These are phyloP conservation scores for Leucoraja erinaceus DNA, from an alignment of 2,113 vertebrate species.

Conservation along the genomic window DNA sequence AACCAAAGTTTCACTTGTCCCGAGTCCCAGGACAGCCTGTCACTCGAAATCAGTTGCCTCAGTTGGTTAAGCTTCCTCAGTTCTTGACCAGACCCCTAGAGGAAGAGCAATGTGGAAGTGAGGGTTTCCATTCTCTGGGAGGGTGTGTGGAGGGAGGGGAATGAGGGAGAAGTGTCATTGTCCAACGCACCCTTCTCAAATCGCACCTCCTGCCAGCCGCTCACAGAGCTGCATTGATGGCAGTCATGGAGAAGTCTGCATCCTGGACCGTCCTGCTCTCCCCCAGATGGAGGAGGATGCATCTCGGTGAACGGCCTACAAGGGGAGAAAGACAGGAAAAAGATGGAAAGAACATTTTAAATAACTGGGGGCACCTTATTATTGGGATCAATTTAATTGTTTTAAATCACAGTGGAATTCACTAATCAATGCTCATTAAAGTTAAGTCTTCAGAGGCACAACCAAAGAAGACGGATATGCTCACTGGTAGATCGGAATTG, in stretches of 20 bases:
- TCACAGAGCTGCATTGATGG: conserved; percentile 38
- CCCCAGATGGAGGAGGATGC: conserved; percentile 37
- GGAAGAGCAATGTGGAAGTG: conserved; percentile 1
- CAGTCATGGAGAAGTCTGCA: conserved; percentile 36
- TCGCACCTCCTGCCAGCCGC: conserved; percentile 37
- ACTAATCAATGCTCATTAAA: background rate
- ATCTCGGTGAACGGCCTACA: conserved; percentile 37
- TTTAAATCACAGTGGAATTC: conserved; percentile 31
- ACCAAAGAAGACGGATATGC: background rate
- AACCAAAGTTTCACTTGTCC: background rate
- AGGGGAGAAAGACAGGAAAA: conserved; percentile 28
- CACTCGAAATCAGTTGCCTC: conserved; percentile 18
- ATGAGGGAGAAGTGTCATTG: conserved; percentile 34
- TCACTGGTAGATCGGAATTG: background rate
- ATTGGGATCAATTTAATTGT: background rate
- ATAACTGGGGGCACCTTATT: conserved; percentile 36
- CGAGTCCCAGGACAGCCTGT: conserved; percentile 28
- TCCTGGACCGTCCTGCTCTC: conserved; percentile 37
- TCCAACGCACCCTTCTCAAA: conserved; percentile 38
- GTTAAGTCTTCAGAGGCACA: background rate
- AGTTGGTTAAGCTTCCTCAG: conserved; percentile 34
- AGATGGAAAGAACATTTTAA: conserved; percentile 37
- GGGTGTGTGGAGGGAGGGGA: conserved; percentile 15
- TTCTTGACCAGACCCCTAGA: conserved; percentile 29
- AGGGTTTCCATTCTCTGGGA: conserved; percentile 6